These are phyloP conservation scores for Syrista parreyssii DNA, from an alignment of 2,888 invertebrate genomes.

Conservation along the genomic window DNA sequence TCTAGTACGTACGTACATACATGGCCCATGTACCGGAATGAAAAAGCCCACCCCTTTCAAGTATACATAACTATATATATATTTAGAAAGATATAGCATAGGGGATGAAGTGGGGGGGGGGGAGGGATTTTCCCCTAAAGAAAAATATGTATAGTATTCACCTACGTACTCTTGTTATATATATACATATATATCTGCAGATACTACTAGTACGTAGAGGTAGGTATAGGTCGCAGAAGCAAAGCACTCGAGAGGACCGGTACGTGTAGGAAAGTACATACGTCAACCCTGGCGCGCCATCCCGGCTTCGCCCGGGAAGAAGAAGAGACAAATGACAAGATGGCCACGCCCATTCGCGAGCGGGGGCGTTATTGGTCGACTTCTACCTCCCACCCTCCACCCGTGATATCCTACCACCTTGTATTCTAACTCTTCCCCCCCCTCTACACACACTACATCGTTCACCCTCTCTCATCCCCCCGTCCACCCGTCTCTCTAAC, in stretches of 20 bases:
- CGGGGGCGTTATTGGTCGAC: slow-evolving; percentile 49
- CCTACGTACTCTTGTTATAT: background rate
- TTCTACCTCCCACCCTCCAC: background rate
- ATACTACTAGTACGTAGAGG: background rate
- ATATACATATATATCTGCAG: background rate
- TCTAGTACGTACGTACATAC: background rate
- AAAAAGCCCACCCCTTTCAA: background rate
- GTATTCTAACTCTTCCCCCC: background rate
- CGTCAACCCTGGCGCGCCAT: slow-evolving; percentile 53
- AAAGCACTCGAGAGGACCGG: slow-evolving; percentile 38
- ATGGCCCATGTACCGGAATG: background rate
- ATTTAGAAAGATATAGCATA: background rate
- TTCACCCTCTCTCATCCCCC: background rate
- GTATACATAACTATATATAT: background rate
- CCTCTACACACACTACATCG: background rate
- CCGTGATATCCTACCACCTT: background rate
- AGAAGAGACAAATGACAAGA: slow-evolving; percentile 57
- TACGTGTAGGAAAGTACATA: slow-evolving; percentile 47
- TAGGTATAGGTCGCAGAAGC: slow-evolving; percentile 19
- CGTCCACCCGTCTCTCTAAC: background rate
- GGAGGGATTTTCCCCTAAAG: background rate
- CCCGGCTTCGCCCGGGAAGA: slow-evolving; percentile 45
- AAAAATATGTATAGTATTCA: background rate
- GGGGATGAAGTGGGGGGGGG: background rate
- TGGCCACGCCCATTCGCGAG: slow-evolving; percentile 54